Percentiles rank a stretch among this genome's conserved stretches.
These are phyloP conservation scores for Nansenia antarctica DNA, from an alignment of 2,113 vertebrate species.

Conservation along the genomic window DNA sequence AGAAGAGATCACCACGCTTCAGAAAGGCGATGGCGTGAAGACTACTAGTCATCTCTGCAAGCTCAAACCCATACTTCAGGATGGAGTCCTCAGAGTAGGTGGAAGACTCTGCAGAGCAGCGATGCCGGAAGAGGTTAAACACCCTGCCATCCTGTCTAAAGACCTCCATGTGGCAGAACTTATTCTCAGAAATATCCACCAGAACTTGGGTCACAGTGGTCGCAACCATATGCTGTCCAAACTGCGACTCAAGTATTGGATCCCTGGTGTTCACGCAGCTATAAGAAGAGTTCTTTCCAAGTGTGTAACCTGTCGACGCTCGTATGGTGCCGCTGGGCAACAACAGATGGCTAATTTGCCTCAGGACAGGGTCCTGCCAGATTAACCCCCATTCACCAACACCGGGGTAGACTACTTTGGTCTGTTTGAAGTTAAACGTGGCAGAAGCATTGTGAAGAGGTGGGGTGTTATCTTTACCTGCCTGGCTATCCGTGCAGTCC, in stretches of 20 bases:
- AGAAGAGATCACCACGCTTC: too few relatives aligned
- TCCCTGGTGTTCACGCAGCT: not conserved
- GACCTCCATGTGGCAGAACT: not conserved
- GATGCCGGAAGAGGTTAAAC: not conserved
- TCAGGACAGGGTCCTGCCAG: not conserved
- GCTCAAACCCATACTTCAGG: not conserved
- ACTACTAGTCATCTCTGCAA: too few relatives aligned
- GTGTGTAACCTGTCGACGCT: not conserved
- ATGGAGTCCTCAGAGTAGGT: not conserved
- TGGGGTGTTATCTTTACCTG: too few relatives aligned
- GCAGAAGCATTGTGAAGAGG: too few relatives aligned
- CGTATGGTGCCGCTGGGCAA: too few relatives aligned
- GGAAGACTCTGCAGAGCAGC: not conserved
- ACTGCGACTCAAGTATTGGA: not conserved
- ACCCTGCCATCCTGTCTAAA: not conserved
- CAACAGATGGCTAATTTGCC: slow-evolving; percentile 12
- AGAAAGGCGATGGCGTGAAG: too few relatives aligned
- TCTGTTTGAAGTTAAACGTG: too few relatives aligned
- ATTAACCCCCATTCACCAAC: slow-evolving; percentile 15
- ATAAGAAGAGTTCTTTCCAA: not conserved
- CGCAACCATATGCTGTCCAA: not conserved
- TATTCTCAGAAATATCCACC: not conserved
- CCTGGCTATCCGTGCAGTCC: too few relatives aligned
- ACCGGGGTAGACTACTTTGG: slow-evolving; percentile 23
- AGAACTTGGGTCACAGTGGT: not conserved